Base-by-base conservation (phyloP, 2,797 vertebrate genomes). In the Esox masquinongy region DNA sequence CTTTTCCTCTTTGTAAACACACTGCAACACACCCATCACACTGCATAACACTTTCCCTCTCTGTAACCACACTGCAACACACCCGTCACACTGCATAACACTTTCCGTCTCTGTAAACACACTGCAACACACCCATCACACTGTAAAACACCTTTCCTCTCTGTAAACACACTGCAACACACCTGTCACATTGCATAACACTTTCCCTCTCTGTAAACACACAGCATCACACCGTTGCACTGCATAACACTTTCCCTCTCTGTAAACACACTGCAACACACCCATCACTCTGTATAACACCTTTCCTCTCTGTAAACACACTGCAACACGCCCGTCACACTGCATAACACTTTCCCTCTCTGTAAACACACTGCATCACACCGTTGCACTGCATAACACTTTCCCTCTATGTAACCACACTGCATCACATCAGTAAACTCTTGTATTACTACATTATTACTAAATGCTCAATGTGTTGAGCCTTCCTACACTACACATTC, bases 221-320 rank as follows among this genome's bases (percentile, higher is more conserved):
- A 47, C 43, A 6, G 43, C 43, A 47, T 12, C 43, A 11, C 43
- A 47, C 9, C 12, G 1, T 43, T 9, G 9, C 43, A 47, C 43
- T 39, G 36, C 36, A 39, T 3, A 5, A 39, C 36, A 39, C 36
- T 39, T 39, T 8, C 36, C 36, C 36, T 1, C 29, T 85, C 76
- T 82, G 72, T 83, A 83, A 83, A 77, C 49, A 47, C 59, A 74
- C 78, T 76, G 71, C 73, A 74, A 26, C 67, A 50, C 68, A 43
- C 5, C 36, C 68, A 26, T 73, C 5, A 22, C 22, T 6, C 68
- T 47, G 39, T 16, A 47, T 19, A 11, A 24, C 19, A 19, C 36
- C 0, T 39, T 39, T 31, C 29, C 36, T 17, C 43, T 8, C 19
- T 68, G 31, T 36, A 16, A 4, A 69, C 36, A 63, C 53, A 16